Evolutionary conservation across 2,797 vertebrate species (phyloP).

Genomic region (Notolepis coatsorum): DNA sequence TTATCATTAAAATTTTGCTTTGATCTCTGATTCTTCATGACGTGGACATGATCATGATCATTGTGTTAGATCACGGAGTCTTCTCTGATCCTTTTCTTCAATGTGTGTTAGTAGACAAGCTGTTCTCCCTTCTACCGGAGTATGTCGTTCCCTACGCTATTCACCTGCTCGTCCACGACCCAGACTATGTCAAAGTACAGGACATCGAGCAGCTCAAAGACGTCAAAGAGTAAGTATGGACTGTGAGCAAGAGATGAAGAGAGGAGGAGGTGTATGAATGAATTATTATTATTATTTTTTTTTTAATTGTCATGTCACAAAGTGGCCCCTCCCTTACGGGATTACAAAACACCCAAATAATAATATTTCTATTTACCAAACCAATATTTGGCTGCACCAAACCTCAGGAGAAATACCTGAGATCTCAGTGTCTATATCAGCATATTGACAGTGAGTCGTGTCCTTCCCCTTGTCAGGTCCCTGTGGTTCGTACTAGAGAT

Average conservation of each 20-base stretch:
- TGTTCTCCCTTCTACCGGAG: slow-evolving; percentile 95
- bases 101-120: slow-evolving; percentile 86
- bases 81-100: slow-evolving; percentile 17
- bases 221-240: slow-evolving; percentile 94
- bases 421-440: neutral
- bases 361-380: too few species aligned
- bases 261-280: too few species aligned
- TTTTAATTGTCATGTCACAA: too few species aligned
- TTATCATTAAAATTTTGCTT: too few species aligned
- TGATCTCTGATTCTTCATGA: too few species aligned
- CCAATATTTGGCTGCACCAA: too few species aligned
- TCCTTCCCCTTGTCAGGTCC: slow-evolving; percentile 80
- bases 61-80: neutral
- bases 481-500: slow-evolving; percentile 99
- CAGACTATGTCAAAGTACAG: slow-evolving; percentile 97
- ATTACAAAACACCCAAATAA: too few species aligned
- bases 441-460: slow-evolving; percentile 7
- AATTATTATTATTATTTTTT: too few species aligned
- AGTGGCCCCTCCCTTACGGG: too few species aligned
- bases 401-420: too few species aligned
- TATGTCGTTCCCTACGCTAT: slow-evolving; percentile 98
- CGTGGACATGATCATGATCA: neutral
- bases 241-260: neutral
- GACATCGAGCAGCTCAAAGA: slow-evolving; percentile 99
- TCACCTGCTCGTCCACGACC: slow-evolving; percentile 97